Evolutionary conservation across 2,113 vertebrate genomes (phyloP), one percentile per base, ranked within the genome.

Genomic region (Trogon surrucura): DNA sequence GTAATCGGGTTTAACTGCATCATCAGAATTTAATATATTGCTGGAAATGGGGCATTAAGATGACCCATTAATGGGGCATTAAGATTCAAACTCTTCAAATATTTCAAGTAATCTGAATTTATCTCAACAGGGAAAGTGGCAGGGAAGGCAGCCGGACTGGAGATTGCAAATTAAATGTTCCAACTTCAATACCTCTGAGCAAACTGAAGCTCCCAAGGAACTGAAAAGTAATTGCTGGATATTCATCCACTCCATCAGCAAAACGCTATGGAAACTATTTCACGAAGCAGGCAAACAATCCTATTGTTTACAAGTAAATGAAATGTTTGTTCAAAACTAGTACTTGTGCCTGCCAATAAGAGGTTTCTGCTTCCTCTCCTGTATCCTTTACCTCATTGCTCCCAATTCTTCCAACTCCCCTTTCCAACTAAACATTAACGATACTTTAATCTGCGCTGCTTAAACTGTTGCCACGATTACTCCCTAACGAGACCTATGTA

Each of bases 91-190:
- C 30, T 65, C 79, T 53, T 61, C 5, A 51, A 48, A 34, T 71
- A 91, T 38, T 84, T 81, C 30, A 75, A 92, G 62, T 41, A 51
- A 72, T 72, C 27, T 45, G 48, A 82, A 85, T 87, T 87, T 74
- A 88, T 58, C 64, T 90, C 50, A 77, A 61, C 5, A 57, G 58
- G 38, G 29, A 51, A 47, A 36, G 29, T 0, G 1, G 34, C 29
- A 34, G 29, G 61, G 20, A 80, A 85, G 2, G 0, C 1, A 0
- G 67, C 34, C 58, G 83, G 47, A 47, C 10, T 8, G 16, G 29
- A 30, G 38, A 77, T 77, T 95, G 83, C 67, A 88, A 50, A 82
- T 70, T 61, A 83, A 91, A 50, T 44, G 13, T 18, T 48, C 47
- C 23, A 65, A 66, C 15, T 51, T 89, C 50, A 58, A 41, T 26